These are phyloP conservation scores for Globodera rostochiensis DNA, from an alignment of 1,140 invertebrate species.

Conservation along the genomic window DNA sequence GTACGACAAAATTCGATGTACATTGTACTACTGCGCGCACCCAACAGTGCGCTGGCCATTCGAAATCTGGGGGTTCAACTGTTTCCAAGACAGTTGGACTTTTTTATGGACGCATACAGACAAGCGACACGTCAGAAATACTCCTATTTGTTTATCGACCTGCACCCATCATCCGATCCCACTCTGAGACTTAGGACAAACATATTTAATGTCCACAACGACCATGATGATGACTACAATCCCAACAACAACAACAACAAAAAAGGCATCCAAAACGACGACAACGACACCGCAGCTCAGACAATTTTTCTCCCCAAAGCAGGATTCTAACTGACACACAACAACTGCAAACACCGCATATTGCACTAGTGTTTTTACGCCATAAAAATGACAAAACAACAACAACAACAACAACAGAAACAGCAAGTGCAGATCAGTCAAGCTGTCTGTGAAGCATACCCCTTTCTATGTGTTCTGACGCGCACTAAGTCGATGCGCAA, in stretches of 20 bases:
- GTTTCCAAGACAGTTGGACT: conserved; percentile 26
- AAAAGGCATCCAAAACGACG: background rate
- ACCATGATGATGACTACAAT: too few relatives aligned
- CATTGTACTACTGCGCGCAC: conserved; percentile 25
- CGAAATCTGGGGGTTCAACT: conserved; percentile 24
- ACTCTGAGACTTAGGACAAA: conserved; percentile 19
- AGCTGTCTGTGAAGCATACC: background rate
- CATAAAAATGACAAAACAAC: too few relatives aligned
- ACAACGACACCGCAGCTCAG: background rate
- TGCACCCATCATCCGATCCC: conserved; percentile 11
- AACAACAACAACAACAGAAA: background rate
- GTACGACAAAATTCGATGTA: conserved; percentile 24
- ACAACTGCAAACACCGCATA: too few relatives aligned
- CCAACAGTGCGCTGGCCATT: conserved; percentile 11
- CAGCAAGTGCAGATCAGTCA: background rate
- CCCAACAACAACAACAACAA: too few relatives aligned
- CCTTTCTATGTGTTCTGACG: background rate
- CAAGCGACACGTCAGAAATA: conserved; percentile 24
- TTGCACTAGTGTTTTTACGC: too few relatives aligned
- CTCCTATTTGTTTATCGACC: conserved; percentile 16
- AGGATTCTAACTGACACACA: conserved; percentile 11
- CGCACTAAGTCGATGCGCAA: conserved; percentile 8
- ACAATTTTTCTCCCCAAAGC: conserved; percentile 22
- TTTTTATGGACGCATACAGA: conserved; percentile 34
- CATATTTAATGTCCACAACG: conserved; percentile 7